Evolutionary conservation across 2,888 invertebrate species (phyloP), one percentile per base, ranked within the genome.

Genomic region (Dryobota labecula): DNA sequence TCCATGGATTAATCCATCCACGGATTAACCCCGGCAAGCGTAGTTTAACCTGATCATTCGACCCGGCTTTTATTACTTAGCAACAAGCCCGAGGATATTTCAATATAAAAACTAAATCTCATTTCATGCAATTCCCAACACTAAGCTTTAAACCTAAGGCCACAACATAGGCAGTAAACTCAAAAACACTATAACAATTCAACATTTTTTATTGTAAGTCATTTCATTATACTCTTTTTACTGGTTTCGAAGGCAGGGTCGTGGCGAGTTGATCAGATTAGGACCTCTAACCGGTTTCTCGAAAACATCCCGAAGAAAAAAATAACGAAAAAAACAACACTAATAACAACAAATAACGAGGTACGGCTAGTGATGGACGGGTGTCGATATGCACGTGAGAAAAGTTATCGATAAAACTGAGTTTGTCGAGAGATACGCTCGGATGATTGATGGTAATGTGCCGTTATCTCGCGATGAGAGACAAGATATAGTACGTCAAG

Each of bases 291-390:
- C 95, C 95, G 94, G 95, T 95, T 94, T 84, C 90, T 91, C 93
- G 89, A 94, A 94, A 94, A 93, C 93, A 92, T 92, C 92, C 93
- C 92, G 90, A 87, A 89, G 90, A 85, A 88, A 90, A 90, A 92
- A 92, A 91, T 90, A 92, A 73, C 65, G 87, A 87, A 88, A 88
- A 94, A 93, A 93, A 92, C 89, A 89, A 93, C 92, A 92, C 94
- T 95, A 95, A 95, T 95, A 95, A 95, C 94, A 96, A 96, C 95
- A 96, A 96, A 95, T 96, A 96, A 96, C 95, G 94, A 96, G 94
- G 91, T 92, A 90, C 82, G 86, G 78, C 73, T 84, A 90, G 86
- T 91, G 90, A 86, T 87, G 88, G 73, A 84, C 80, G 65, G 69
- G 68, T 76, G 85, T 91, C 90, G 91, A 90, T 91, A 82, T 78